phyloP scores from a whole-genome alignment of 1,140 invertebrate genomes.

The Drosophila arizonae region DNA sequence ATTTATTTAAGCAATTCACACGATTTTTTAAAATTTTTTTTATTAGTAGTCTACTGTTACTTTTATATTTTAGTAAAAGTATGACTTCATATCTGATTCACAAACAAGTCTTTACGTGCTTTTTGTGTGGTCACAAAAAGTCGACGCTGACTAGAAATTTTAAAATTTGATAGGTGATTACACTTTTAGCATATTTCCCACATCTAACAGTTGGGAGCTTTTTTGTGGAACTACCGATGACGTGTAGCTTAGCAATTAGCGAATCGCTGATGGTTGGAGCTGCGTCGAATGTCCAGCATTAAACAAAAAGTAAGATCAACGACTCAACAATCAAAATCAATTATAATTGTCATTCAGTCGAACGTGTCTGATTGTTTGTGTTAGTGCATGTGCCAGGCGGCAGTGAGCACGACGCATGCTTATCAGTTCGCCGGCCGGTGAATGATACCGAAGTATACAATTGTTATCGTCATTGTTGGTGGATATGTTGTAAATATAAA shows the following conservation, averaged over 20 bases:
- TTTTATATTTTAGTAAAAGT: no score
- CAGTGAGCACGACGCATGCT: slow-evolving; percentile 39
- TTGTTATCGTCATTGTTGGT: slow-evolving; percentile 44
- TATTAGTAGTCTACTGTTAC: no score
- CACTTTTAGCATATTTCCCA: not conserved
- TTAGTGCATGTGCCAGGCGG: slow-evolving; percentile 2
- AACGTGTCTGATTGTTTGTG: slow-evolving; percentile 4
- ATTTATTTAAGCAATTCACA: no score
- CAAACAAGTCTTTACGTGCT: no score
- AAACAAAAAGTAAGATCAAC: slow-evolving; percentile 46
- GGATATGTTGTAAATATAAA: slow-evolving; percentile 55
- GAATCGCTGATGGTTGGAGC: slow-evolving; percentile 9
- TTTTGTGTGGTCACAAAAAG: not conserved
- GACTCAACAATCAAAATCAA: slow-evolving; percentile 44
- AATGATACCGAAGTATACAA: slow-evolving; percentile 41
- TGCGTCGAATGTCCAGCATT: slow-evolving; percentile 27
- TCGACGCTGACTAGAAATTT: not conserved
- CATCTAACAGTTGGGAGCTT: not conserved
- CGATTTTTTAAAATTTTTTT: no score
- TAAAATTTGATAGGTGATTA: no score
- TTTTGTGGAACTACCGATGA: slow-evolving; percentile 43
- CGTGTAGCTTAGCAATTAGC: slow-evolving; percentile 53
- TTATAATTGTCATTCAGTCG: slow-evolving; percentile 38
- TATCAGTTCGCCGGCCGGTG: slow-evolving; percentile 71
- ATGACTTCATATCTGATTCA: no score